A percentile compares a stretch with the other conserved stretches of the same genome.
Conservation (phyloP, 2,797 vertebrate species). For the Pseudopleuronectes americanus region DNA sequence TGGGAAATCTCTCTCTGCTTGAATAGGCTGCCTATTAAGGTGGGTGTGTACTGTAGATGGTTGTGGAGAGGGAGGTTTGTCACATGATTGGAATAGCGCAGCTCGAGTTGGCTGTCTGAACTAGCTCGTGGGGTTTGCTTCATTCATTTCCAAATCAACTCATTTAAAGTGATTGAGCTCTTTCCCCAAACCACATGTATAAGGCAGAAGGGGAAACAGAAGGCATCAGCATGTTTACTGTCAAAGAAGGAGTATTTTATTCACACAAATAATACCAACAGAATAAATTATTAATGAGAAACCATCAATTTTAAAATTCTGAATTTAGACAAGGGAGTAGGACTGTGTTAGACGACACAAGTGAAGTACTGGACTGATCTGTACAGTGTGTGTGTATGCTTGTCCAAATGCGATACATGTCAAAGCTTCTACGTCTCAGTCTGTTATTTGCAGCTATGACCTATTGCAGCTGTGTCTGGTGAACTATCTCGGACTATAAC, state of each 20-base stretch:
- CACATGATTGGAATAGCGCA: too few species aligned
- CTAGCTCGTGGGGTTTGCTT: too few species aligned
- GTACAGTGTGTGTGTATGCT: not conserved
- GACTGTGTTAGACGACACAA: conserved; percentile 1
- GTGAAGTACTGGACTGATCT: conserved; percentile 2
- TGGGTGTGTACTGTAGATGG: too few species aligned
- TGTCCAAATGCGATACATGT: conserved; percentile 7
- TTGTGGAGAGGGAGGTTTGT: too few species aligned
- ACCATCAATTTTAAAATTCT: conserved; percentile 14
- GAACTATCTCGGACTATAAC: conserved; percentile 34
- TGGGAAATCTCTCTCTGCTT: too few species aligned
- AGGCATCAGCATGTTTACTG: conserved; percentile 16
- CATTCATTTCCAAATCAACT: too few species aligned
- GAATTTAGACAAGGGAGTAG: conserved; percentile 1
- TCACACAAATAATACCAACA: conserved; percentile 66
- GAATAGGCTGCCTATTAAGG: too few species aligned
- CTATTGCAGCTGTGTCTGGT: not conserved
- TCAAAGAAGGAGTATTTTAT: conserved; percentile 63
- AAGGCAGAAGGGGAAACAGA: not conserved
- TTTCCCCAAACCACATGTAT: too few species aligned
- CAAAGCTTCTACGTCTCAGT: not conserved
- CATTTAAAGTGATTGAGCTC: too few species aligned
- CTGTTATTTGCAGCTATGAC: not conserved
- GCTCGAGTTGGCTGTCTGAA: too few species aligned
- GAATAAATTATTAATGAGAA: conserved; percentile 55